Evolutionary conservation across 92 coral and sea anemone genomes (phyloP).

Genomic region (Phenganax subtilis): DNA sequence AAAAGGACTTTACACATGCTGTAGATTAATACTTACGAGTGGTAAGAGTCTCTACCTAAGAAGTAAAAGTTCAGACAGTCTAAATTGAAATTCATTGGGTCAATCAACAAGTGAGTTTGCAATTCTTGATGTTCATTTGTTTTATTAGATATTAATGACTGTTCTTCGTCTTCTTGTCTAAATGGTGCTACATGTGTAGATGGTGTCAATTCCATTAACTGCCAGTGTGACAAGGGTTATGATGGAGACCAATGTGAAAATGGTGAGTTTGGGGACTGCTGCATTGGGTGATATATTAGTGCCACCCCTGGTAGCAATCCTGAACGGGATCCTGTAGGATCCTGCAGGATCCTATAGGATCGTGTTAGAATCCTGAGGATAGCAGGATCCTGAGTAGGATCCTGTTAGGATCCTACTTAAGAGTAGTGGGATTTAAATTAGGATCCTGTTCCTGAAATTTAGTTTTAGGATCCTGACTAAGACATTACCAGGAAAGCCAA

Average conservation of each 20-base stretch:
- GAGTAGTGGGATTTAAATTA: too few relatives aligned
- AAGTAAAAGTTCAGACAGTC: background rate
- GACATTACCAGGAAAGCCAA: too few relatives aligned
- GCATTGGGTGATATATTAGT: background rate
- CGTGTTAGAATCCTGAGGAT: too few relatives aligned
- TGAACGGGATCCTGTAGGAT: too few relatives aligned
- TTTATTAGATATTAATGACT: conserved; percentile 30
- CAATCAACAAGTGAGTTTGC: background rate
- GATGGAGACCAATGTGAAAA: conserved; percentile 27
- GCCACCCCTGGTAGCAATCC: background rate
- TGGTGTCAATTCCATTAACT: conserved; percentile 19
- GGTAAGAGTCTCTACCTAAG: too few relatives aligned
- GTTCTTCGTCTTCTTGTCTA: conserved; percentile 3
- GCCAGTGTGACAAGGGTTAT: conserved; percentile 26
- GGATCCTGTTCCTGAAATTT: too few relatives aligned
- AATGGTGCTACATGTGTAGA: conserved; percentile 37
- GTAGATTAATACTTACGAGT: too few relatives aligned
- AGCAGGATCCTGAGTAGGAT: too few relatives aligned
- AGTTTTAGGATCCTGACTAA: too few relatives aligned
- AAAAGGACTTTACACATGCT: too few relatives aligned
- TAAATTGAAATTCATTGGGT: background rate
- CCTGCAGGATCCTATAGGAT: too few relatives aligned
- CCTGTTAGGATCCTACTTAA: too few relatives aligned
- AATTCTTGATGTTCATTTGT: background rate
- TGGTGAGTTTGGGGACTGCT: background rate